phyloP scores from a whole-genome alignment of 2,113 vertebrate genomes.

The Thymallus thymallus region DNA sequence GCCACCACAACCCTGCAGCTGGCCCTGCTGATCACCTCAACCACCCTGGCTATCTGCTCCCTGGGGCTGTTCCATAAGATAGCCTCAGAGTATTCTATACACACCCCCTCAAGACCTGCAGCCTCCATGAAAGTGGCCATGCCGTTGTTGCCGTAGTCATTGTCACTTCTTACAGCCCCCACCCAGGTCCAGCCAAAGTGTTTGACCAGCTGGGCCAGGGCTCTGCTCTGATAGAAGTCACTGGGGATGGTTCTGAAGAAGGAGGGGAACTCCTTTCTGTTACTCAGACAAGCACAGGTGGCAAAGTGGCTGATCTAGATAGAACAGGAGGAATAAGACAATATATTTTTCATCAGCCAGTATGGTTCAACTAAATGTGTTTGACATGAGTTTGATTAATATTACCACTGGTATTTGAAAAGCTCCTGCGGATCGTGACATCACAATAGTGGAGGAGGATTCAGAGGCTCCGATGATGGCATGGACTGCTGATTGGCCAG shows the following conservation, averaged over 20 bases:
- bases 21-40: slow-evolving; percentile 60
- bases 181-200: slow-evolving; percentile 78
- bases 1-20: slow-evolving; percentile 71
- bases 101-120: slow-evolving; percentile 65
- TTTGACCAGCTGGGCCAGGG: slow-evolving; percentile 71
- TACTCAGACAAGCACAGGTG: slow-evolving; percentile 75
- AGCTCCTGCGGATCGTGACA: slow-evolving; percentile 48
- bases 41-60: slow-evolving; percentile 59
- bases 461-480: slow-evolving; percentile 53
- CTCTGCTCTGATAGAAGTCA: slow-evolving; percentile 75
- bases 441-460: slow-evolving; percentile 53
- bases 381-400: neutral
- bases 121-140: slow-evolving; percentile 71
- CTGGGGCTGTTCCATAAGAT: slow-evolving; percentile 64
- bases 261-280: slow-evolving; percentile 69
- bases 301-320: slow-evolving; percentile 76
- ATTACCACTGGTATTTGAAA: slow-evolving; percentile 59
- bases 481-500: slow-evolving; percentile 41
- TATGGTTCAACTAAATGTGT: neutral
- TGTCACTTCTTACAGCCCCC: slow-evolving; percentile 73
- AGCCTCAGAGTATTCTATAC: slow-evolving; percentile 73
- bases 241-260: slow-evolving; percentile 80
- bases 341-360: neutral
- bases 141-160: slow-evolving; percentile 76
- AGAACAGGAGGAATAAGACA: neutral